phyloP scores from a whole-genome alignment of 1,140 invertebrate species.

The Cotesia vestalis region DNA sequence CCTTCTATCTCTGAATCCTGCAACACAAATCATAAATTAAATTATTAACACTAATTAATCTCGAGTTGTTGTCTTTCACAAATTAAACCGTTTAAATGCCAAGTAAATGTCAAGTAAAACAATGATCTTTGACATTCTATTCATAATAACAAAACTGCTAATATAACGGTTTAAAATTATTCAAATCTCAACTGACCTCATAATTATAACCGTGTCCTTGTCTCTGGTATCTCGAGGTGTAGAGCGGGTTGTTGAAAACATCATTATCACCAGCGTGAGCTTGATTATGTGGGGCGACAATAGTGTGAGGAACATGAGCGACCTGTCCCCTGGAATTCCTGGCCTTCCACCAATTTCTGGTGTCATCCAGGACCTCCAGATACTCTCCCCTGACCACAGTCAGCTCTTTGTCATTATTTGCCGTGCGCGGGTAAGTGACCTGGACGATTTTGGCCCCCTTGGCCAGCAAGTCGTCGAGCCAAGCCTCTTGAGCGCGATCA shows the following conservation, averaged over 20 bases:
- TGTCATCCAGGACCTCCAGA: conserved; percentile 93
- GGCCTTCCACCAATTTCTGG: conserved; percentile 98
- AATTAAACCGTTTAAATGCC: too few relatives aligned
- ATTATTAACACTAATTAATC: too few relatives aligned
- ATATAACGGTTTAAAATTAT: not conserved
- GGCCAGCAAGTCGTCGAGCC: conserved; percentile 79
- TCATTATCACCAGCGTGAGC: conserved; percentile 65
- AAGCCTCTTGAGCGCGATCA: conserved; percentile 69
- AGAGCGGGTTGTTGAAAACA: conserved; percentile 78
- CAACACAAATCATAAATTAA: not conserved
- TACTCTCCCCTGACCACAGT: conserved; percentile 95
- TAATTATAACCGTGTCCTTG: conserved; percentile 61
- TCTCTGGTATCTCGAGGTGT: conserved; percentile 67
- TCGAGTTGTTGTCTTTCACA: too few relatives aligned
- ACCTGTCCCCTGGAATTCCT: conserved; percentile 87
- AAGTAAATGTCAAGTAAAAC: not conserved
- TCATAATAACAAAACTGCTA: not conserved
- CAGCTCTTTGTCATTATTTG: conserved; percentile 98
- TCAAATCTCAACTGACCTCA: conserved; percentile 50
- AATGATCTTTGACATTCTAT: conserved; percentile 9
- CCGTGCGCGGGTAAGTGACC: conserved; percentile 93
- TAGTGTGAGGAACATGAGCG: conserved; percentile 97
- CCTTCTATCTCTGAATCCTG: conserved; percentile 66
- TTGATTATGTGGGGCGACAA: conserved; percentile 79
- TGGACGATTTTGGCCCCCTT: conserved; percentile 85